Conservation (phyloP, 2,888 invertebrate genomes). For the Ctena decussata region DNA sequence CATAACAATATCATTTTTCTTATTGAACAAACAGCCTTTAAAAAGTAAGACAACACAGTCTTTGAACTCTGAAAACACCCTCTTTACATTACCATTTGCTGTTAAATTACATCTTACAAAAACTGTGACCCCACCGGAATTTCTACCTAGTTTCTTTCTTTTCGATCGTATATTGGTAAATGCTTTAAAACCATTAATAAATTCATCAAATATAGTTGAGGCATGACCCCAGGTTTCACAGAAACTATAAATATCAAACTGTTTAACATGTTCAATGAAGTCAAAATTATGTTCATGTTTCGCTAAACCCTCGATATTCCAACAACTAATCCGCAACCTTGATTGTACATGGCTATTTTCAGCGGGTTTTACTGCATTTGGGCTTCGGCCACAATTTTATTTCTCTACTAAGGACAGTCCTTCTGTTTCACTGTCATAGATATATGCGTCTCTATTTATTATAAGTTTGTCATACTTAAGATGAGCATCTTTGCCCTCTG, state of each 20-base stretch:
- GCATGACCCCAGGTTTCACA: conserved; percentile 3
- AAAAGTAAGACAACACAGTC: not conserved
- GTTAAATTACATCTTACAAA: not conserved
- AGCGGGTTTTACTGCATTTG: not conserved
- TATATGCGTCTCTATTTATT: not conserved
- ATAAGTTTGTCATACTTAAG: not conserved
- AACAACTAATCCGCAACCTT: not conserved
- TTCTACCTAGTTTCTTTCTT: not conserved
- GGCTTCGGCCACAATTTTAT: not conserved
- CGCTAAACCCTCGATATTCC: not conserved
- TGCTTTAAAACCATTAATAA: not conserved
- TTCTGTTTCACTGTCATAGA: not conserved
- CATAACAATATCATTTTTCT: not conserved
- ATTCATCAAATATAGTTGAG: not conserved
- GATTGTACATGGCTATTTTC: not conserved
- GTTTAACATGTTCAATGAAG: not conserved
- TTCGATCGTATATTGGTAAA: not conserved
- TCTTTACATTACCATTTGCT: not conserved
- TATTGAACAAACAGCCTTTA: not conserved
- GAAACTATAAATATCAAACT: not conserved
- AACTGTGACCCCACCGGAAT: conserved; percentile 9
- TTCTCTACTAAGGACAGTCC: not conserved
- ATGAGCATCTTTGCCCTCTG: not conserved
- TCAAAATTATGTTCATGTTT: not conserved
- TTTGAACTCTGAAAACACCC: not conserved